Evolutionary conservation across 2,797 vertebrate species (phyloP).

Genomic region (Erpetoichthys calabaricus): DNA sequence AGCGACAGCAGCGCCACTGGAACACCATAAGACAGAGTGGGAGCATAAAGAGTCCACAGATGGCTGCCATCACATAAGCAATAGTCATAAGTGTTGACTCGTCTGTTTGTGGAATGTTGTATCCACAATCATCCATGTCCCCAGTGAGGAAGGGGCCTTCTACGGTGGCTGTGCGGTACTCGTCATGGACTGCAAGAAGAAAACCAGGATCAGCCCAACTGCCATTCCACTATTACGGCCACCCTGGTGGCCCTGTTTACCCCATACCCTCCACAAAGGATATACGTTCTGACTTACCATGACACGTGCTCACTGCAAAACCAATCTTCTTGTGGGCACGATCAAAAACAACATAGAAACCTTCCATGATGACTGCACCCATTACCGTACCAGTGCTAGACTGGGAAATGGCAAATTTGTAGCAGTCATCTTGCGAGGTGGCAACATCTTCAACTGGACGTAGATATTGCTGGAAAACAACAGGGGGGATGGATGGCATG

Average conservation of each 20-base stretch:
- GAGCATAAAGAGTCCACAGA: conserved; percentile 98
- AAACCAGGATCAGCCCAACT: conserved; percentile 2
- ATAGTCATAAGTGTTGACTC: conserved; percentile 97
- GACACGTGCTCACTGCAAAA: conserved; percentile 91
- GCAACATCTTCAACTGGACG: conserved; percentile 91
- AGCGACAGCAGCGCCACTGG: conserved; percentile 91
- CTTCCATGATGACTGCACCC: conserved; percentile 97
- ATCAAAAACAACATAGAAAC: conserved; percentile 94
- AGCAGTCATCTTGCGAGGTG: conserved; percentile 89
- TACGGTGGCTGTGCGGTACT: conserved; percentile 76
- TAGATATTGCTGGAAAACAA: conserved; percentile 74
- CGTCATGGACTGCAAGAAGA: conserved; percentile 64
- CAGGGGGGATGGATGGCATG: neutral
- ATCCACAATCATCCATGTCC: conserved; percentile 92
- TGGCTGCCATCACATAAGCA: conserved; percentile 95
- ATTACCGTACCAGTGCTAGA: conserved; percentile 92
- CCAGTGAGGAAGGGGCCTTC: conserved; percentile 74
- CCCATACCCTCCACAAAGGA: neutral
- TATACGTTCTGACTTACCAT: conserved; percentile 54
- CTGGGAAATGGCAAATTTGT: conserved; percentile 95
- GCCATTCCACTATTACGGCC: neutral
- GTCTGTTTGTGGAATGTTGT: conserved; percentile 94
- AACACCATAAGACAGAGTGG: conserved; percentile 96
- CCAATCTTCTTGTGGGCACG: conserved; percentile 80
- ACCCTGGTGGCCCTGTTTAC: neutral